A percentile compares a stretch with the other conserved stretches of the same genome.
These are phyloP conservation scores for Dichetophora obliterata DNA, from an alignment of 2,888 invertebrate genomes.

Conservation along the genomic window DNA sequence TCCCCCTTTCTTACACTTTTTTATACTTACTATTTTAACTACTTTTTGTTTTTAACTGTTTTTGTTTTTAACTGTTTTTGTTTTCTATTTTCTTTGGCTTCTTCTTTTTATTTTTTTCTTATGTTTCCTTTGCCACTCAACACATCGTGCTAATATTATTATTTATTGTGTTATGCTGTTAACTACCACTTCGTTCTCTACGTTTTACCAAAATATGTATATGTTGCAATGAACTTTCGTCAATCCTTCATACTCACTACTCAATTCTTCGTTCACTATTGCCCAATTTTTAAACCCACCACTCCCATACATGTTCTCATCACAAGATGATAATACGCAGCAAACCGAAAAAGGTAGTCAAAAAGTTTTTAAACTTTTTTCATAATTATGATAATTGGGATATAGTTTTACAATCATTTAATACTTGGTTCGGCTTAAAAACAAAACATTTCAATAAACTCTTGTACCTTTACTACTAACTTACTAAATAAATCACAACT, in stretches of 20 bases:
- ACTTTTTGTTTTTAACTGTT: background rate
- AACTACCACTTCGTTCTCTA: slow-evolving; percentile 19
- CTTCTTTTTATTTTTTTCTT: slow-evolving; percentile 27
- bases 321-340: slow-evolving; percentile 27
- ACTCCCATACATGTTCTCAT: slow-evolving; percentile 1
- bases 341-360: slow-evolving; percentile 28
- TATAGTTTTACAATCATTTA: background rate
- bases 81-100: slow-evolving; percentile 31
- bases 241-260: slow-evolving; percentile 8
- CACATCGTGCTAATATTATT: background rate
- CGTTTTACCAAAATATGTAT: background rate
- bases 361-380: slow-evolving; percentile 1
- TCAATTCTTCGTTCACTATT: slow-evolving; percentile 3
- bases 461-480: slow-evolving; percentile 1
- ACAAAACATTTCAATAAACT: background rate
- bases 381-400: background rate
- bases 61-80: slow-evolving; percentile 36
- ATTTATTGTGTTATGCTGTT: slow-evolving; percentile 16
- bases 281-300: background rate
- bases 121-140: background rate
- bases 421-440: background rate
- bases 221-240: slow-evolving; percentile 19
- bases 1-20: background rate
- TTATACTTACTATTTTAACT: background rate
- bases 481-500: background rate